Percentiles rank a stretch among this genome's conserved stretches.
Evolutionary conservation across 2,888 invertebrate genomes (phyloP).

Genomic region (Halictus ligatus): DNA sequence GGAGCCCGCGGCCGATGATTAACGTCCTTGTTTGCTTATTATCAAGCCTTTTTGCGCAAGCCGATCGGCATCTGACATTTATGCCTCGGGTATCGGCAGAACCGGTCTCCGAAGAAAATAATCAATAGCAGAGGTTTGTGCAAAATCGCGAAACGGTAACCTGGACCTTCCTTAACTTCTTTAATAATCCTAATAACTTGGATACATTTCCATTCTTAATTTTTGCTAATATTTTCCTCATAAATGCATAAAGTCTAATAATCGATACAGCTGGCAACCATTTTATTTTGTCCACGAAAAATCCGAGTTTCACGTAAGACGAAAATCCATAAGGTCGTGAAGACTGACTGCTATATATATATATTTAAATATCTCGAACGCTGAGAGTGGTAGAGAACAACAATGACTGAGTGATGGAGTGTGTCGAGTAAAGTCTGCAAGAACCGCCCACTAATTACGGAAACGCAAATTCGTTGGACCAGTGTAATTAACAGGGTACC

Average conservation of each 20-base stretch:
- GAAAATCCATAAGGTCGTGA: background rate
- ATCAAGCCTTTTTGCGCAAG: constrained; percentile 44
- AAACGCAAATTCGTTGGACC: background rate
- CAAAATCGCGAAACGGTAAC: background rate
- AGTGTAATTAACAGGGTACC: background rate
- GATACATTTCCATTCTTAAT: background rate
- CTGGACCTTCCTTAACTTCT: too few relatives aligned
- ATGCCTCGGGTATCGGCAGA: constrained; percentile 51
- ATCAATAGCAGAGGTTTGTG: background rate
- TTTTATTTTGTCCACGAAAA: background rate
- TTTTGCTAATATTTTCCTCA: background rate
- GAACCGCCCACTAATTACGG: background rate
- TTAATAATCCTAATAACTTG: too few relatives aligned
- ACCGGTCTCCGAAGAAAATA: background rate
- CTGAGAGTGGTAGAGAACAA: background rate
- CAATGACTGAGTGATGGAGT: background rate
- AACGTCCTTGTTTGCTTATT: constrained; percentile 55
- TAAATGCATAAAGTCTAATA: too few relatives aligned
- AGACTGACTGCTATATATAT: background rate
- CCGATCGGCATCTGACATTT: constrained; percentile 60
- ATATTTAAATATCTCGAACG: background rate
- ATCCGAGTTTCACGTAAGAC: too few relatives aligned
- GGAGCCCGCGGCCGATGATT: constrained; percentile 43
- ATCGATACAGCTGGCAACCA: background rate
- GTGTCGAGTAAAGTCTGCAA: background rate